Evolutionary conservation across 2,888 invertebrate species (phyloP), one percentile per base, ranked within the genome.

Genomic region (Exephanes ischioxanthus): DNA sequence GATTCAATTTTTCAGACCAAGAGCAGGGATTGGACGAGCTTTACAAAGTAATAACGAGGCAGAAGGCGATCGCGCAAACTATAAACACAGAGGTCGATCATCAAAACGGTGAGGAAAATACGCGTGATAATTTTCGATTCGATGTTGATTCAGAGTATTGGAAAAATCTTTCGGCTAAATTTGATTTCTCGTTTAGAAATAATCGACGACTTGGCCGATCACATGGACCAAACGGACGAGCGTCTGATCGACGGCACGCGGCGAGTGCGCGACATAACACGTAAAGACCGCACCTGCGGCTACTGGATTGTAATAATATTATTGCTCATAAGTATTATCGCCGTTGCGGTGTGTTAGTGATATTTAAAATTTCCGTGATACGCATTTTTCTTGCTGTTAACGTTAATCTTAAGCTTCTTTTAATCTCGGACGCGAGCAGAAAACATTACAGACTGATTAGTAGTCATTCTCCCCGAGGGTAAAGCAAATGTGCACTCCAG

Each of bases 21-120:
- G 97, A 98, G 91, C 94, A 95, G 87, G 97, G 97, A 0, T 94
- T 98, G 41, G 97, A 97, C 84, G 96, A 95, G 76, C 94, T 98
- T 67, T 96, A 97, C 0, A 95, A 96, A 92, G 96, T 97, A 5
- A 96, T 98, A 82, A 95, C 96, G 0, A 94, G 97, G 6, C 98
- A 98, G 91, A 97, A 97, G 90, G 95, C 96, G 89, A 96, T 98
- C 90, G 97, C 97, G 7, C 94, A 96, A 68, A 96, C 96, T 70
- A 96, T 98, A 88, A 96, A 96, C 14, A 95, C 95, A 90, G 98
- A 98, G 94, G 97, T 97, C 0, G 96, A 97, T 90, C 94, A 95
- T 87, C 97, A 98, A 90, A 97, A 97, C 95, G 97, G 97, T 97
- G 93, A 92, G 82, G 55, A 67, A 22, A 75, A 30, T 55, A 45